Base-by-base conservation (phyloP, 2,797 vertebrate species). In the Gouania willdenowi region DNA sequence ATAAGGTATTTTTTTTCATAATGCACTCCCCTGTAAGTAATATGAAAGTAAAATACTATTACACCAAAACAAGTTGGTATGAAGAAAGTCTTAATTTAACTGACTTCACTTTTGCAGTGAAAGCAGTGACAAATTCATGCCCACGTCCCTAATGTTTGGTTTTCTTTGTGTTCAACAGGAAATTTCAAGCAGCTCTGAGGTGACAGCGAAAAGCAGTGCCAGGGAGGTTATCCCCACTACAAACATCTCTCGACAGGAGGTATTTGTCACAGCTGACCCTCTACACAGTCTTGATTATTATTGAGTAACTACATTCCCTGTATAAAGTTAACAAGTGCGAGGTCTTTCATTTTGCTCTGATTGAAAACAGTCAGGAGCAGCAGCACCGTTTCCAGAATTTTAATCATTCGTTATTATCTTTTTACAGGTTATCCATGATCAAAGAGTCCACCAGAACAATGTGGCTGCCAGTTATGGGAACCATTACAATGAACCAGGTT, bases 401-500 rank as follows among this genome's bases (percentile, higher is more conserved):
- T 58, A 45, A 65, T 29, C 16, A 51, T 52, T 64, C 52, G 4
- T 27, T 23, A 9, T 32, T 25, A 15, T 66, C 35, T 60, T 52
- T 51, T 63, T 61, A 25, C 72, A 89, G 90, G 71, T 81, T 52
- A 73, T 57, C 31, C 76, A 72, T 3, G 85, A 87, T 65, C 75
- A 89, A 52, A 81, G 76, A 43, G 35, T 75, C 56, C 84, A 87
- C 18, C 84, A 87, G 23, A 77, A 67, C 59, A 75, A 67, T 6
- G 49, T 82, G 58, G 68, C 84, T 2, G 54, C 71, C 30, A 71
- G 77, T 59, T 88, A 84, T 1, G 85, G 79, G 58, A 77, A 74
- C 69, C 84, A 88, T 69, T 83, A 76, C 70, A 83, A 84, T 47
- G 85, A 89, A 84, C 84, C 83, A 79, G 89, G 90, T 91, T 44